These are phyloP conservation scores for Malaclemys terrapin DNA, from an alignment of 2,113 vertebrate species.

Conservation along the genomic window DNA sequence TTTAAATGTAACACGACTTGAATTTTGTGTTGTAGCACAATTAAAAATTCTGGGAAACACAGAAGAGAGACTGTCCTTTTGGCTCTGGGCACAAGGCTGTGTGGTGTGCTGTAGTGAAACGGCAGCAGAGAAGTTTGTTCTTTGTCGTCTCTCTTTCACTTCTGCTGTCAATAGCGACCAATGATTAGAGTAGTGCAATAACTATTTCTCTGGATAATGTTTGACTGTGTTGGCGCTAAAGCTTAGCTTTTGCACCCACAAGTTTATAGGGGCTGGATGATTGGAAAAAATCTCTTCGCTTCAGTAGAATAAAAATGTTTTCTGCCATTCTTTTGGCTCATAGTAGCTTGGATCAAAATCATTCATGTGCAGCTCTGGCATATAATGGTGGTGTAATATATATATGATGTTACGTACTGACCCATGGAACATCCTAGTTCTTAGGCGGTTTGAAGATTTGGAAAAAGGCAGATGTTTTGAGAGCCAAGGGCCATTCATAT, in stretches of 20 bases:
- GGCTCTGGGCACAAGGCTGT: neutral
- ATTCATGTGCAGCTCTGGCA: neutral
- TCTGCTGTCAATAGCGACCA: conserved; percentile 9
- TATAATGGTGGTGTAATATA: neutral
- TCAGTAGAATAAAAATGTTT: neutral
- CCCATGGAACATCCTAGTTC: neutral
- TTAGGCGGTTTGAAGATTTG: neutral
- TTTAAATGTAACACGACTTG: neutral
- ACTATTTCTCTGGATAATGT: neutral
- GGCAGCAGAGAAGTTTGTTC: neutral
- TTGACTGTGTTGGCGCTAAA: neutral
- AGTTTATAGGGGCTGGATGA: neutral
- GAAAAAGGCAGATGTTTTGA: neutral
- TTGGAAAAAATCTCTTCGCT: neutral
- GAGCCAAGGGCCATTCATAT: neutral
- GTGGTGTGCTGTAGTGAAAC: neutral
- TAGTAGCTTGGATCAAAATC: neutral
- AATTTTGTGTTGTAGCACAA: neutral
- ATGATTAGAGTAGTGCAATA: neutral
- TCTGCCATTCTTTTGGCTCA: neutral
- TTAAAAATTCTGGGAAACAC: neutral
- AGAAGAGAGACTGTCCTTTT: neutral
- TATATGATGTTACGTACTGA: neutral
- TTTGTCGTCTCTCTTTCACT: neutral
- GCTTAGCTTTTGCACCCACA: neutral